Conservation (phyloP, 1,140 invertebrate species). For the Apis florea region DNA sequence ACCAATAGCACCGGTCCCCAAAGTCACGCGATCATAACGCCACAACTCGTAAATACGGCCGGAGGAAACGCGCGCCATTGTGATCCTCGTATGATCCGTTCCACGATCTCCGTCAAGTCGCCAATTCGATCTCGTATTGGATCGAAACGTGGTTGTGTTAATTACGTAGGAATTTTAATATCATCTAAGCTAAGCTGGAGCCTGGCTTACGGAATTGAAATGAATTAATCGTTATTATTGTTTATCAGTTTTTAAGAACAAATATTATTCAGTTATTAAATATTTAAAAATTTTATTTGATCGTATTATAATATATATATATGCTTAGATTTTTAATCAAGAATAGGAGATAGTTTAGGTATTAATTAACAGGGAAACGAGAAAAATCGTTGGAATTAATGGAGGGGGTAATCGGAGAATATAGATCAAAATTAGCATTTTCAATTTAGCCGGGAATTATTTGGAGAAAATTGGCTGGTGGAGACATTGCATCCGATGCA, state of each 20-base stretch:
- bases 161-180: no score
- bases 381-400: no score
- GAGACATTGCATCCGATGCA: not conserved
- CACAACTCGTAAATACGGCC: conserved; percentile 60
- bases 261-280: no score
- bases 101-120: not conserved
- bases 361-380: not conserved
- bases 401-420: not conserved
- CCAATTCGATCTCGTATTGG: conserved; percentile 57
- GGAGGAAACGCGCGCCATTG: conserved; percentile 54
- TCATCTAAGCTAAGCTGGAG: no score
- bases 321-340: no score
- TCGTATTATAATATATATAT: no score
- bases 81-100: conserved; percentile 7
- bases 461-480: conserved; percentile 16
- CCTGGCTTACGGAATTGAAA: no score
- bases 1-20: conserved; percentile 57
- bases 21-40: conserved; percentile 69
- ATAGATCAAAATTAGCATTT: conserved; percentile 45
- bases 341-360: no score
- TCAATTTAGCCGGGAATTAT: conserved; percentile 30
- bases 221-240: no score
- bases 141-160: no score
- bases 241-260: no score
- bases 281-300: no score